Conservation (phyloP, 2,113 vertebrate genomes). For the Bucco capensis region DNA sequence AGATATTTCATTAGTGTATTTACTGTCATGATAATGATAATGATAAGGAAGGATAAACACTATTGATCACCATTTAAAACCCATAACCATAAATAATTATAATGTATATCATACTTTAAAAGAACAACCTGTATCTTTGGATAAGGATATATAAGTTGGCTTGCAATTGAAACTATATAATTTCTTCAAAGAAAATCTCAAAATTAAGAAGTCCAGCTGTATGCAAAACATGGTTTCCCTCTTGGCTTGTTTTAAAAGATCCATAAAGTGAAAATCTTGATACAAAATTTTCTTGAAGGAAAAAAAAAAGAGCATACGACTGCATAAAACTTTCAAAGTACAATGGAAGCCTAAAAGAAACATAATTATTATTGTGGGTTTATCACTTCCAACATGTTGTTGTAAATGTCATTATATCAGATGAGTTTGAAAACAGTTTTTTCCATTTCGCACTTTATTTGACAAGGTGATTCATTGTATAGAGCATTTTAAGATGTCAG, state of each 20-base stretch:
- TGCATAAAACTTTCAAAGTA: conserved; percentile 70
- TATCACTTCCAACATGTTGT: conserved; percentile 76
- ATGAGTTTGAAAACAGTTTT: conserved; percentile 75
- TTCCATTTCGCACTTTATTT: conserved; percentile 75
- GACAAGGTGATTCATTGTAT: conserved; percentile 77
- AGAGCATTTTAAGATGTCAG: conserved; percentile 74
- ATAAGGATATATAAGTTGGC: neutral
- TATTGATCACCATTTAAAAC: neutral
- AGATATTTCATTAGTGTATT: neutral
- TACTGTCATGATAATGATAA: neutral
- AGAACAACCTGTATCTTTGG: neutral
- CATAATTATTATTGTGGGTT: conserved; percentile 75
- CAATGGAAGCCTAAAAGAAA: conserved; percentile 70
- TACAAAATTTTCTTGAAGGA: conserved; percentile 51
- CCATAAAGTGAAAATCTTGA: conserved; percentile 57
- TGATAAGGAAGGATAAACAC: neutral
- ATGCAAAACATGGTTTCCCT: conserved; percentile 46
- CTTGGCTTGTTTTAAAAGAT: conserved; percentile 53
- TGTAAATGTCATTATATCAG: conserved; percentile 75
- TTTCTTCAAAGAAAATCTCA: neutral
- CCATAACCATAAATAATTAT: neutral
- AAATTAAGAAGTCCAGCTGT: neutral
- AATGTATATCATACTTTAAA: neutral
- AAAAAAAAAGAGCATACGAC: conserved; percentile 34
- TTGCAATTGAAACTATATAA: neutral